Evolutionary conservation across 2,113 vertebrate genomes (phyloP), one percentile per base, ranked within the genome.

Genomic region (Zosterops hypoxanthus): DNA sequence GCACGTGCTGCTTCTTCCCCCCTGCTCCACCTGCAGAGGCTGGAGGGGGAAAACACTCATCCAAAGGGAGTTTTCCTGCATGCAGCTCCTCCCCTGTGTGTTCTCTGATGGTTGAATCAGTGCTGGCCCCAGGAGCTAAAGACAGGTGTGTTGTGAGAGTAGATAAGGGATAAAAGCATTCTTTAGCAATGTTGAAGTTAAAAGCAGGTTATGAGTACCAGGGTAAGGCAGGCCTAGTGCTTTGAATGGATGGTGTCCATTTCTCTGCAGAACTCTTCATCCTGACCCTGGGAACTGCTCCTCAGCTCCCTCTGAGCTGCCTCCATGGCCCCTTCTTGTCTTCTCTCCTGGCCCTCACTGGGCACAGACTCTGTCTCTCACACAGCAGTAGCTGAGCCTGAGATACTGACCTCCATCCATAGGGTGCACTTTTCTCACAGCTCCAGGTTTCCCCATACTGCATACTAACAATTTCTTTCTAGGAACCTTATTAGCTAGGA

Each of bases 1-100:
- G 12, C 0, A 1, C 0, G 0, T 24, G 53, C 29, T 24, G 36
- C 41, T 69, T 33, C 41, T 52, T n/a, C 36, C 2, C 1, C 23
- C 0, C 1, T 14, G 11, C 28, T 70, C 14, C 13, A 7, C n/a
- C 14, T 1, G 0, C 23, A 68, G 56, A 57, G 33, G 12, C 47
- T 24, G 47, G 12, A 80, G 55, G 39, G 41, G 39, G 42, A 42
- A 26, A 52, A 11, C 20, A 34, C 4, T 9, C 2, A 1, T 31
- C 2, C 2, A 2, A 50, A 22, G 11, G 14, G 28, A 46, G 18
- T 23, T 78, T 25, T 81, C 42, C 41, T n/a, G 22, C 53, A 21
- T 0, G 0, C 2, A 26, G 44, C 21, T 61, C 44, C 63, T 65
- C 49, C 21, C 18, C n/a, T n/a, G 5, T 6, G 15, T 34, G 25